Conservation (phyloP, 2,113 vertebrate species). For the Microcebus lehilahytsara region DNA sequence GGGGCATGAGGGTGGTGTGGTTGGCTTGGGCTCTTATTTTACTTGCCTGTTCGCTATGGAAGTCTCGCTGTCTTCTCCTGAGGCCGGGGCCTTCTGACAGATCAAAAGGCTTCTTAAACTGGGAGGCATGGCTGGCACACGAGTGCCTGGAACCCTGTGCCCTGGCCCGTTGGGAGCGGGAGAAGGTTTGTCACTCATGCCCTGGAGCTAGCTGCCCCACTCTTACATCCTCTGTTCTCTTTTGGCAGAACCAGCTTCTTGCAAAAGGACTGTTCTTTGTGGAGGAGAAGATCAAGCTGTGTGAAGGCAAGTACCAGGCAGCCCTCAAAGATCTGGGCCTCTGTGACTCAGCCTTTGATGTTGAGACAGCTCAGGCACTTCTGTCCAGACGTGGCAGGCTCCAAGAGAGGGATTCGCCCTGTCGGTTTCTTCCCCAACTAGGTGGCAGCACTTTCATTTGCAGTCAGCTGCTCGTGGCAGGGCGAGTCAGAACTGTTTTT, state of each 20-base stretch:
- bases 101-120: not conserved
- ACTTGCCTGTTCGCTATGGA: not conserved
- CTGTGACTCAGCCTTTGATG: conserved; percentile 54
- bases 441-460: fast-evolving
- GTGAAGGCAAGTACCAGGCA: conserved; percentile 86
- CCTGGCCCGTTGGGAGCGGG: fast-evolving
- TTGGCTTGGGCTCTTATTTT: not conserved
- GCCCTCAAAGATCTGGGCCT: not conserved
- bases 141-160: not conserved
- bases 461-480: not conserved
- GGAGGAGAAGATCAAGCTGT: conserved; percentile 92
- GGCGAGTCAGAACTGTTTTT: not conserved
- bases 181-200: not conserved
- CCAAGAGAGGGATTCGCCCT: not conserved
- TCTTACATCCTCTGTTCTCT: conserved; percentile 75
- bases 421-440: not conserved
- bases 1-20: fast-evolving
- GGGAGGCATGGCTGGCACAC: not conserved
- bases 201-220: conserved; percentile 60
- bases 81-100: not conserved
- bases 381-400: not conserved
- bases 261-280: conserved; percentile 91
- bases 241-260: conserved; percentile 94
- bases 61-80: not conserved
- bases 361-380: conserved; percentile 41